Evolutionary conservation across 1,140 invertebrate genomes (phyloP).

Genomic region (Anagrus nilaparvatae): DNA sequence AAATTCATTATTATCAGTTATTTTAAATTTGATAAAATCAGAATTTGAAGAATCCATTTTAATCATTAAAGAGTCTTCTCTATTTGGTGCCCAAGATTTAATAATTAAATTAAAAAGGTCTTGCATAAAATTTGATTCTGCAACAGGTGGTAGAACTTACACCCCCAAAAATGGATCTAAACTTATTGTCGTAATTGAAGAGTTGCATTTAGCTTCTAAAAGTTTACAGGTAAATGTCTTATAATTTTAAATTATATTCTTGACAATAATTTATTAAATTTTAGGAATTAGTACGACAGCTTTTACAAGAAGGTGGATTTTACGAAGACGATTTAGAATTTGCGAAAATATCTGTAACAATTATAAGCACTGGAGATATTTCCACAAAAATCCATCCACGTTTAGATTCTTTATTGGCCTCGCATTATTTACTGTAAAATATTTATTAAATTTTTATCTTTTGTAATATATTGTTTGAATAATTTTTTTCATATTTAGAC

Average conservation of each 20-base stretch:
- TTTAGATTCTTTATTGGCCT: constrained; percentile 29
- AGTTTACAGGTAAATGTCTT: constrained; percentile 28
- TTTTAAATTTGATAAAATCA: constrained; percentile 25
- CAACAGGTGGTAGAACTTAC: constrained; percentile 31
- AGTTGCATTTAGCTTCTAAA: constrained; percentile 33
- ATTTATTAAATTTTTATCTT: constrained; percentile 4
- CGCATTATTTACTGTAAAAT: constrained; percentile 29
- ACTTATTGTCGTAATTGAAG: constrained; percentile 31
- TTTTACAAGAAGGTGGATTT: constrained; percentile 37
- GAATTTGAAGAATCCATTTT: constrained; percentile 18
- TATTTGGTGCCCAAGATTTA: constrained; percentile 34
- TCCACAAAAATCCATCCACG: constrained; percentile 34
- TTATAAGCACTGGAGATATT: constrained; percentile 31
- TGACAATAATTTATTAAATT: constrained; percentile 2
- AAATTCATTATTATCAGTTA: constrained; percentile 27
- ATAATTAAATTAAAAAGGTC: constrained; percentile 29
- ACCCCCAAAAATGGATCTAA: constrained; percentile 31
- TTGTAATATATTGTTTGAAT: background rate
- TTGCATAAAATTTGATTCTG: constrained; percentile 35
- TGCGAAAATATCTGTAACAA: constrained; percentile 31
- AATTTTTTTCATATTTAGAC: background rate
- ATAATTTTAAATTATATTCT: background rate
- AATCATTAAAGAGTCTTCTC: constrained; percentile 29
- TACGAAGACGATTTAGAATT: constrained; percentile 39
- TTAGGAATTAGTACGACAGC: constrained; percentile 33